These are phyloP conservation scores for Parambassis ranga DNA, from an alignment of 2,797 vertebrate genomes.

Conservation along the genomic window DNA sequence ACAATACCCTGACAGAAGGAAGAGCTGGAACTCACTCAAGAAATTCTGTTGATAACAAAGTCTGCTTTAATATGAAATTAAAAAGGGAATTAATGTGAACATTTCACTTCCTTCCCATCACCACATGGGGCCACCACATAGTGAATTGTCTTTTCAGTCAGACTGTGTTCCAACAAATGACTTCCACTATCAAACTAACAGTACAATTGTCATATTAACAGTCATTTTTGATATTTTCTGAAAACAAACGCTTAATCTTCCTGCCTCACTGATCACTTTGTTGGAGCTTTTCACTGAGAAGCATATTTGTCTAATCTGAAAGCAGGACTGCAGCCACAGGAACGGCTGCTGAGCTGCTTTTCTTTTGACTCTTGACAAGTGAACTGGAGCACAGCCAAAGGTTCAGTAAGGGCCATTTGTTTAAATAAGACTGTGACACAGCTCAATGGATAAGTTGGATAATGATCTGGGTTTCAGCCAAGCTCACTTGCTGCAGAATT, in stretches of 20 bases:
- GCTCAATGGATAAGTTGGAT: conserved; percentile 61
- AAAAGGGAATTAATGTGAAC: background rate
- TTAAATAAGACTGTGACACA: conserved; percentile 69
- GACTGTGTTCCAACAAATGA: background rate
- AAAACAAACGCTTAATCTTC: background rate
- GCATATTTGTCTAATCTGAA: conserved; percentile 5
- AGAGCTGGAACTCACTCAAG: too few species aligned
- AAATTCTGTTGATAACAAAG: background rate
- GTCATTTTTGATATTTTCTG: conserved; percentile 5
- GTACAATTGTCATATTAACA: background rate
- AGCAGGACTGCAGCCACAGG: background rate
- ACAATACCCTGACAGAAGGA: background rate
- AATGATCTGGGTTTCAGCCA: conserved; percentile 60
- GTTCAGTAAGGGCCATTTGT: conserved; percentile 55
- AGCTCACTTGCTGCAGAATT: conserved; percentile 43
- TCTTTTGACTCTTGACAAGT: conserved; percentile 35
- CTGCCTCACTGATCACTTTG: background rate
- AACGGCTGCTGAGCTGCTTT: conserved; percentile 11
- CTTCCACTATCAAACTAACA: background rate
- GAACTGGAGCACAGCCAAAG: conserved; percentile 49
- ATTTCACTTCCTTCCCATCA: background rate
- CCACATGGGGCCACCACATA: conserved; percentile 18
- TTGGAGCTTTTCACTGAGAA: background rate
- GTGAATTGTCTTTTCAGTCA: background rate
- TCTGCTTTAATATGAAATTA: background rate